Evolutionary conservation across 2,888 invertebrate genomes (phyloP).

Genomic region (Rhagonycha lutea): DNA sequence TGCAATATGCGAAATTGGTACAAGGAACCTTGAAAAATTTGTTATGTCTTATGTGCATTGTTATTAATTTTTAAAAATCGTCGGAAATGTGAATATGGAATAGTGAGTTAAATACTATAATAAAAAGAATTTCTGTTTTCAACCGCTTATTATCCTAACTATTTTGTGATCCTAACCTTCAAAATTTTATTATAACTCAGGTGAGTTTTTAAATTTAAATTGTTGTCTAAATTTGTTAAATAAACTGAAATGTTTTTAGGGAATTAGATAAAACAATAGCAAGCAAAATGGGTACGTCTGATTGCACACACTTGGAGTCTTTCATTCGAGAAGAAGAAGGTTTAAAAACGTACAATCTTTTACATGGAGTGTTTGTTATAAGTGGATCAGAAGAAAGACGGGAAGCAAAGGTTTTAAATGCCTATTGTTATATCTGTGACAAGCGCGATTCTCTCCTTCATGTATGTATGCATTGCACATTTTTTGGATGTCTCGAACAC

Average conservation of each 20-base stretch:
- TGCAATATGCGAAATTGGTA: too few species aligned
- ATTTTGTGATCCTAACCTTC: neutral
- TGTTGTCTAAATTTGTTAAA: neutral
- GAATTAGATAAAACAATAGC: neutral
- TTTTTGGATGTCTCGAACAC: conserved; percentile 90
- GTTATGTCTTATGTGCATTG: too few species aligned
- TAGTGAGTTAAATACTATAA: neutral
- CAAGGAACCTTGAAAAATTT: too few species aligned
- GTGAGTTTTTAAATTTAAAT: neutral
- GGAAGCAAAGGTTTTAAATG: conserved; percentile 61
- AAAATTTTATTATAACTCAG: neutral
- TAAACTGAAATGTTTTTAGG: neutral
- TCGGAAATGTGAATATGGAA: too few species aligned
- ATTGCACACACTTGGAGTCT: conserved; percentile 78
- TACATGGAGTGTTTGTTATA: conserved; percentile 86
- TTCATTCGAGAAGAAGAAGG: conserved; percentile 76
- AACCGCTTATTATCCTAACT: neutral
- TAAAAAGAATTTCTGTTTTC: neutral
- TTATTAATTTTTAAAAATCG: too few species aligned
- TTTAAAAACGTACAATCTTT: conserved; percentile 61
- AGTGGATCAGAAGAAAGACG: conserved; percentile 80
- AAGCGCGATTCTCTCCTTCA: conserved; percentile 79
- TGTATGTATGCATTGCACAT: conserved; percentile 88
- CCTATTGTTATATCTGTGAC: conserved; percentile 76
- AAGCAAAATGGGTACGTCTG: conserved; percentile 65